Base-by-base conservation (phyloP, 2,113 vertebrate species). In the Gopherus flavomarginatus region DNA sequence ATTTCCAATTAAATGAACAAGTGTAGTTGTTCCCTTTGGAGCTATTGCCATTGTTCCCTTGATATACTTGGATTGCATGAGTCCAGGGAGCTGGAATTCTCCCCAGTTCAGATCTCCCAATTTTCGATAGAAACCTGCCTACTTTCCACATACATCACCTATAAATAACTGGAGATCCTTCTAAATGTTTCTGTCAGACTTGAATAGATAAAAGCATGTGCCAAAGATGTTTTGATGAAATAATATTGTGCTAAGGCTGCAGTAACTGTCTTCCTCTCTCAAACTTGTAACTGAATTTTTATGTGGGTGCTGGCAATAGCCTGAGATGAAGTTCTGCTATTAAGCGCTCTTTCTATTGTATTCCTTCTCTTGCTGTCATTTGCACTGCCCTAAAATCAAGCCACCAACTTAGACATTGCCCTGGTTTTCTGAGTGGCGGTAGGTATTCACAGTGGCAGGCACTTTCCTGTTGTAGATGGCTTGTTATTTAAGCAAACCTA, bases 41-140 rank as follows among this genome's bases (percentile, higher is more conserved):
- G 95, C 57, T 56, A 21, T 9, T 56, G n/a, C 78, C 81, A 21
- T 90, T 88, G 42, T 89, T 91, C 96, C 95, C 94, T 89, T 92
- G 96, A 94, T 3, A 8, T 86, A 65, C 95, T 96, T 94, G 95
- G 31, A 80, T 97, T 96, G 97, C 88, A 94, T 24, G 86, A 87
- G 96, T 88, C 88, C 92, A 86, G 96, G 96, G 96, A 96, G 90
- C 88, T 91, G 42, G 89, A 87, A 82, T 89, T 87, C 93, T 26
- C 42, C 42, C 75, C 44, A 14, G 75, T 47, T 29, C 75, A 78
- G 85, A 53, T 95, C 85, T 91, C 95, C 62, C 91, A 90, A 72
- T 97, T 98, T 97, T 94, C 95, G 95, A 86, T 95, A 92, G 97
- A 96, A 98, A 94, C 93, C 1, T 27, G 97, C 96, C 95, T 97